phyloP scores from a whole-genome alignment of 2,113 vertebrate genomes.

The Steatornis caripensis region DNA sequence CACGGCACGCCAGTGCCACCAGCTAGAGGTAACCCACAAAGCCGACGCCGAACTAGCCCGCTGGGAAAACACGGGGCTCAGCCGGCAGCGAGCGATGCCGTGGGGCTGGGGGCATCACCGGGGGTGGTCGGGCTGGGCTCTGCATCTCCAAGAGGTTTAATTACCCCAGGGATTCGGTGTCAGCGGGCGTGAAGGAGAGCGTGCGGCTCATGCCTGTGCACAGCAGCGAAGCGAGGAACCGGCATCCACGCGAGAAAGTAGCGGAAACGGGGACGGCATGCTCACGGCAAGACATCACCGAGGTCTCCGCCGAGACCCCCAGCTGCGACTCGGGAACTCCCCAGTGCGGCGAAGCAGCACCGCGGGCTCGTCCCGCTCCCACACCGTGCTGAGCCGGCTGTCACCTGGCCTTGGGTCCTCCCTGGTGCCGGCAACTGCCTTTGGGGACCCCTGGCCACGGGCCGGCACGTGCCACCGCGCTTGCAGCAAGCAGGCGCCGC shows the following conservation, averaged over 20 bases:
- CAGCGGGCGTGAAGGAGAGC: background rate
- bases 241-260: fast-evolving
- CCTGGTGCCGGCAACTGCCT: background rate
- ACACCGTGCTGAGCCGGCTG: fast-evolving
- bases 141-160: fast-evolving
- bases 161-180: background rate
- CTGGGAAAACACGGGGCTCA: fast-evolving
- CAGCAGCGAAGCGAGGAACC: background rate
- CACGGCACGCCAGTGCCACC: fast-evolving
- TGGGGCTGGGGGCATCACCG: background rate
- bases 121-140: background rate
- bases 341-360: fast-evolving
- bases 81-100: fast-evolving
- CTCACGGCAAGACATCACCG: fast-evolving
- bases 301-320: background rate
- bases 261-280: fast-evolving
- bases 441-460: background rate
- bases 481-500: background rate
- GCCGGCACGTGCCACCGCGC: fast-evolving
- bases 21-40: fast-evolving
- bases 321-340: fast-evolving
- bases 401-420: background rate
- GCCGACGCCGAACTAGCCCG: fast-evolving
- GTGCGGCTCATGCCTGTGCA: background rate
- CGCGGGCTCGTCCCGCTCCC: fast-evolving